These are phyloP conservation scores for Apoda limacodes DNA, from an alignment of 2,888 invertebrate species.

Conservation along the genomic window DNA sequence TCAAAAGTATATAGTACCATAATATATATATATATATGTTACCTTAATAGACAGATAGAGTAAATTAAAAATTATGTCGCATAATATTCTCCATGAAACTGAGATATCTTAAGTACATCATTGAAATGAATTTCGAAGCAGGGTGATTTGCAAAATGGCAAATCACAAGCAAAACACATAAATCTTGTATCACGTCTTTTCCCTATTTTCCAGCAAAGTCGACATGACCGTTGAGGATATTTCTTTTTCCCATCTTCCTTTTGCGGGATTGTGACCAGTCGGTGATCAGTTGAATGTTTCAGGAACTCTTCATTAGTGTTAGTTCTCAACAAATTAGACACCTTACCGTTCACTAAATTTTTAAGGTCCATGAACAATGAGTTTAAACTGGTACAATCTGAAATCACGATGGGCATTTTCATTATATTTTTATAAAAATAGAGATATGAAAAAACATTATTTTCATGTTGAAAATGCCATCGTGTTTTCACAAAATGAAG, in stretches of 20 bases:
- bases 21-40: slow-evolving; percentile 9
- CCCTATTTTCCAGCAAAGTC: slow-evolving; percentile 63
- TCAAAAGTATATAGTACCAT: slow-evolving; percentile 16
- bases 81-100: slow-evolving; percentile 57
- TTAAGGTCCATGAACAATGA: slow-evolving; percentile 64
- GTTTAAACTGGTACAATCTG: slow-evolving; percentile 63
- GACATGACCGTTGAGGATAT: slow-evolving; percentile 64
- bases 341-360: slow-evolving; percentile 63
- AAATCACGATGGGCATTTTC: slow-evolving; percentile 70
- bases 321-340: slow-evolving; percentile 43
- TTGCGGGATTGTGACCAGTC: slow-evolving; percentile 62
- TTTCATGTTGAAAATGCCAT: slow-evolving; percentile 68
- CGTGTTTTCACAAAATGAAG: slow-evolving; percentile 60
- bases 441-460: slow-evolving; percentile 22
- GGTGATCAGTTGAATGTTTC: slow-evolving; percentile 45
- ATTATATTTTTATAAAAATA: slow-evolving; percentile 32
- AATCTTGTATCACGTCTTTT: slow-evolving; percentile 60
- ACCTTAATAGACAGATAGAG: slow-evolving; percentile 7
- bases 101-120: slow-evolving; percentile 55
- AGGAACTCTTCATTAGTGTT: slow-evolving; percentile 39
- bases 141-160: slow-evolving; percentile 62
- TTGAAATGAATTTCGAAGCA: slow-evolving; percentile 63
- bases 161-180: slow-evolving; percentile 61
- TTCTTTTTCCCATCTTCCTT: slow-evolving; percentile 68
- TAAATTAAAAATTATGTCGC: slow-evolving; percentile 47